These are phyloP conservation scores for Temnopleurus reevesii DNA, from an alignment of 53 echinoderm and acorn worm genomes.

Conservation along the genomic window DNA sequence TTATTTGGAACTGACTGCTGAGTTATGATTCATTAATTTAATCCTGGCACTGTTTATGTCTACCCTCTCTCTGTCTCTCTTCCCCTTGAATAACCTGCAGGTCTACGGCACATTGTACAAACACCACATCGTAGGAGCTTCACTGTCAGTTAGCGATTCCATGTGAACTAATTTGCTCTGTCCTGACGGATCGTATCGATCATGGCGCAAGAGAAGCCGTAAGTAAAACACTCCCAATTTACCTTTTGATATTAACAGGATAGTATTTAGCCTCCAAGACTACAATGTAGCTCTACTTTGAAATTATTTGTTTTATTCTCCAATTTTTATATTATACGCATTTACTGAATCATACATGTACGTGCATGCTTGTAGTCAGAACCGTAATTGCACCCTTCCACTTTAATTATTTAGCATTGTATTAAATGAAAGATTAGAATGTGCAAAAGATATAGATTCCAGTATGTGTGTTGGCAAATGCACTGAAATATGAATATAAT, in stretches of 20 bases:
- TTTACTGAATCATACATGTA: too few species aligned
- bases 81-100: neutral
- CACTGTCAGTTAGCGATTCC: neutral
- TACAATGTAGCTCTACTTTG: too few species aligned
- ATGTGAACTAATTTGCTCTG: constrained; percentile 37
- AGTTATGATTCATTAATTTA: constrained; percentile 47
- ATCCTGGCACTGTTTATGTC: constrained; percentile 31
- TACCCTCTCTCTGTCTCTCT: neutral
- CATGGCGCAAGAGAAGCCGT: constrained; percentile 31
- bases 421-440: too few species aligned
- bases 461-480: too few species aligned
- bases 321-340: too few species aligned
- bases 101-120: neutral
- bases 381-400: too few species aligned
- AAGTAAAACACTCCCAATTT: neutral
- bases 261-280: too few species aligned
- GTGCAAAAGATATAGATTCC: too few species aligned
- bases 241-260: neutral
- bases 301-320: too few species aligned
- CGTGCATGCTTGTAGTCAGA: too few species aligned
- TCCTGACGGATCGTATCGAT: neutral
- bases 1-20: constrained; percentile 19
- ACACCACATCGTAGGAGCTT: neutral
- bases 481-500: too few species aligned
- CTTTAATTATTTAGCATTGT: too few species aligned